Base-by-base conservation (phyloP, 2,113 vertebrate genomes). In the Pelecanus crispus region DNA sequence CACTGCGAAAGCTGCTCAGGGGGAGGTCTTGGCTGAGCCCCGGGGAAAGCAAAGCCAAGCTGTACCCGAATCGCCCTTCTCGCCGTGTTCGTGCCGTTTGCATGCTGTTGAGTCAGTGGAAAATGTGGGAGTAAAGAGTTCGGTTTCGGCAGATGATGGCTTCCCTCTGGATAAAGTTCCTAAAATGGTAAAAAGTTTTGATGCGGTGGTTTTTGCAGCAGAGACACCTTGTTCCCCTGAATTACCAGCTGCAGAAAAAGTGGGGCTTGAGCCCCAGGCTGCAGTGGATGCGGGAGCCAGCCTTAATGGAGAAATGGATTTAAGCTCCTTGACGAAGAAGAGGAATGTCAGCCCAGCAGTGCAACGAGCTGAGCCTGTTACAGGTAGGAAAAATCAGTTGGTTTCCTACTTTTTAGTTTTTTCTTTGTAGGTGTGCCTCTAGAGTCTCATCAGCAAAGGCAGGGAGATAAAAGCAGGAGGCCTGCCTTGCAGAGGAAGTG, bases 361-460 rank as follows among this genome's bases (percentile, higher is more conserved):
- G 16, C 86, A 47, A 40, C 83, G 5, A 73, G 44, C 79, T 20
- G 85, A 94, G 36, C 50, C 65, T 42, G 55, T 59, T 71, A 49
- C 93, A 97, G 98, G 98, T 98, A 97, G 91, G 98, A 66, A 75
- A 94, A 91, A 62, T 74, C 15, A 24, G 2, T 47, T 84, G 61
- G 11, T 52, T 34, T 75, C 11, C 36, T 73, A 2, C 62, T 56
- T 81, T 45, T n/a, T n/a, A 38, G 12, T 10, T 66, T 78, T 17
- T 21, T 13, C 24, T 90, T 70, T 58, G 21, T 67, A 49, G 66
- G 11, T 11, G 0, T 88, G 36, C 71, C 21, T 86, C 14, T 68
- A 28, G 42, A 2, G 1, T 38, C 13, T 86, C 32, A 11, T 66
- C 44, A 49, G 42, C 25, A 42, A 56, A 70, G 38, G 70, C 73